Conservation (phyloP, 2,888 invertebrate genomes). For the Sepiola atlantica region DNA sequence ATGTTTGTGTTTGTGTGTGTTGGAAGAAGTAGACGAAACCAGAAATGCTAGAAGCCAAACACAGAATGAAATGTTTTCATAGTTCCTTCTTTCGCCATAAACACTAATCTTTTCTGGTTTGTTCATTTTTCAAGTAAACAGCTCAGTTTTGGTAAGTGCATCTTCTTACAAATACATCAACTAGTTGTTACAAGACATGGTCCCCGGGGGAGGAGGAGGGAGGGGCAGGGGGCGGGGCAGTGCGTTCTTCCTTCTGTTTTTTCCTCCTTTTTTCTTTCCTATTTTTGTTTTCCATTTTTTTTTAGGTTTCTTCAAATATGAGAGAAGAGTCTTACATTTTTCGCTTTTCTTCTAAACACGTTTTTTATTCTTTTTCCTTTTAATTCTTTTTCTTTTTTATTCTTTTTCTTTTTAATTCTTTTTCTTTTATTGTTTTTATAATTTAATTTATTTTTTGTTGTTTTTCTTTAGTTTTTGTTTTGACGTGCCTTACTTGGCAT, state of each 20-base stretch:
- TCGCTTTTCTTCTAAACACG: not conserved
- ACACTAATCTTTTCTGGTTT: slow-evolving; percentile 3
- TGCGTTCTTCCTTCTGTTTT: too few species aligned
- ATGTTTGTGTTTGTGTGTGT: too few species aligned
- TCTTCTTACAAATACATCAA: slow-evolving; percentile 32
- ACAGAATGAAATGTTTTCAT: not conserved
- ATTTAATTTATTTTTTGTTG: not conserved
- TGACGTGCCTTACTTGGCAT: slow-evolving; percentile 32
- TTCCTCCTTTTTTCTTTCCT: not conserved
- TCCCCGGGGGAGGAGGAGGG: too few species aligned
- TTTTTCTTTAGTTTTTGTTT: not conserved
- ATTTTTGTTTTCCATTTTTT: not conserved
- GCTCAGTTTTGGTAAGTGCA: not conserved
- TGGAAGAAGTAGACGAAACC: not conserved
- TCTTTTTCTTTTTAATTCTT: too few species aligned
- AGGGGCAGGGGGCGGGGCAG: too few species aligned
- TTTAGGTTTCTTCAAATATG: not conserved
- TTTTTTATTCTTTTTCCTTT: too few species aligned
- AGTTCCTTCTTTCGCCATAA: not conserved
- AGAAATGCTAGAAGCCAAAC: not conserved
- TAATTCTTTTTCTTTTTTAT: not conserved
- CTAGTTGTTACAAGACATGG: not conserved
- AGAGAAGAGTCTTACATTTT: not conserved
- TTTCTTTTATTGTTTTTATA: not conserved
- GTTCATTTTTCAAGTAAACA: slow-evolving; percentile 11